A percentile compares a stretch with the other conserved stretches of the same genome.
These are phyloP conservation scores for Tyria jacobaeae DNA, from an alignment of 2,888 invertebrate genomes.

Conservation along the genomic window DNA sequence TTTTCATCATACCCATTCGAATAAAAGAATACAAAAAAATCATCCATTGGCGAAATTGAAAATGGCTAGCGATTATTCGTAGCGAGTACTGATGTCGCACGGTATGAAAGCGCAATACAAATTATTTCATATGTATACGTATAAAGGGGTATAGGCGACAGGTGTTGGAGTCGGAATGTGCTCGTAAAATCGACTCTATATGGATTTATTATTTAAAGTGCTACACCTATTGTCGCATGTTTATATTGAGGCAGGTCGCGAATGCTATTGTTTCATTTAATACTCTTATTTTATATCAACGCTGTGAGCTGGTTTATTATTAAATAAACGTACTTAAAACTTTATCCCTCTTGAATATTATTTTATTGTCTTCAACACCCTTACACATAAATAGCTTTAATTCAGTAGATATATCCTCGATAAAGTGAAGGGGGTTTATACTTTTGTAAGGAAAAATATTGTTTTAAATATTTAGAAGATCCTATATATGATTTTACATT, in stretches of 20 bases:
- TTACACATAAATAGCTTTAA: not conserved
- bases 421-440: not conserved
- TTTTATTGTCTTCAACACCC: not conserved
- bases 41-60: slow-evolving; percentile 8
- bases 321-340: not conserved
- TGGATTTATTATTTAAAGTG: slow-evolving; percentile 79
- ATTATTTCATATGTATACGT: slow-evolving; percentile 44
- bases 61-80: slow-evolving; percentile 10
- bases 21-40: slow-evolving; percentile 3
- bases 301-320: slow-evolving; percentile 15
- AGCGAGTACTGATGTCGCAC: slow-evolving; percentile 16
- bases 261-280: slow-evolving; percentile 32
- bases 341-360: not conserved
- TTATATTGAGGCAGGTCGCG: slow-evolving; percentile 60
- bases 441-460: no score
- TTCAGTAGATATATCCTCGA: not conserved
- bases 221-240: slow-evolving; percentile 70
- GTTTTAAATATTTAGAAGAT: no score
- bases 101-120: slow-evolving; percentile 26
- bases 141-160: slow-evolving; percentile 62
- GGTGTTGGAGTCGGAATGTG: slow-evolving; percentile 69
- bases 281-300: slow-evolving; percentile 30
- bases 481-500: no score
- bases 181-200: slow-evolving; percentile 78
- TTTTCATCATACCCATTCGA: not conserved